These are phyloP conservation scores for Lamprotornis superbus DNA, from an alignment of 2,113 vertebrate genomes.

Conservation along the genomic window DNA sequence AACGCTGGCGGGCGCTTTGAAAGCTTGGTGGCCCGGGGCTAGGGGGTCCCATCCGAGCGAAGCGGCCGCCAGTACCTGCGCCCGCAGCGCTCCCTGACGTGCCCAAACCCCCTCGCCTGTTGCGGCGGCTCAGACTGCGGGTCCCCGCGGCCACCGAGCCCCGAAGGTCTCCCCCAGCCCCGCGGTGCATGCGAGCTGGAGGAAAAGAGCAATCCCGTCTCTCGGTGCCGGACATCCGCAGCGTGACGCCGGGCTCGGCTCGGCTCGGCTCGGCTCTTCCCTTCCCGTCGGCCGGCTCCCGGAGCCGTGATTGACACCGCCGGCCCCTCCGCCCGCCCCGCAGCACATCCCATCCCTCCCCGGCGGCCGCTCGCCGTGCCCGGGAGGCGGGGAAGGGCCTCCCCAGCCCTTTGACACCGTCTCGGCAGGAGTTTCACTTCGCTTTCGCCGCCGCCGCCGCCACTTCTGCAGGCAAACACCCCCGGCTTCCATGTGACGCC, in stretches of 20 bases:
- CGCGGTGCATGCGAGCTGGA: neutral
- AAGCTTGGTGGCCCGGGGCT: neutral
- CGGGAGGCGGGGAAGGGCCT: conserved; percentile 82
- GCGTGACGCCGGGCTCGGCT: conserved; percentile 65
- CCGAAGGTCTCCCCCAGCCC: neutral
- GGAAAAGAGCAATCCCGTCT: neutral
- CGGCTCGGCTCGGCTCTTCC: conserved; percentile 16
- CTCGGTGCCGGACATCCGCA: conserved; percentile 65
- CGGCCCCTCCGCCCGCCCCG: conserved; percentile 40
- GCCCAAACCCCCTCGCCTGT: neutral
- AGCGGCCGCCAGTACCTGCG: neutral
- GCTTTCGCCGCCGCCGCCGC: conserved; percentile 59
- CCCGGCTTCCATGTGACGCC: conserved; percentile 73
- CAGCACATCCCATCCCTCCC: conserved; percentile 71
- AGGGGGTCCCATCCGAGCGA: neutral
- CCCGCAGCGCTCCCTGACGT: neutral
- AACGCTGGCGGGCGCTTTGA: neutral
- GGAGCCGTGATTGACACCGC: conserved; percentile 74
- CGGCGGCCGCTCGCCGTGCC: conserved; percentile 61
- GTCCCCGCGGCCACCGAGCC: neutral
- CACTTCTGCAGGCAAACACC: conserved; percentile 65
- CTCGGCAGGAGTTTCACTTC: conserved; percentile 63
- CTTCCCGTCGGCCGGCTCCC: conserved; percentile 64
- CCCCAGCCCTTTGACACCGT: conserved; percentile 77
- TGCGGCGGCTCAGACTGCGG: neutral